phyloP scores from a whole-genome alignment of 2,888 invertebrate species.

The Mimumesa dahlbomi region DNA sequence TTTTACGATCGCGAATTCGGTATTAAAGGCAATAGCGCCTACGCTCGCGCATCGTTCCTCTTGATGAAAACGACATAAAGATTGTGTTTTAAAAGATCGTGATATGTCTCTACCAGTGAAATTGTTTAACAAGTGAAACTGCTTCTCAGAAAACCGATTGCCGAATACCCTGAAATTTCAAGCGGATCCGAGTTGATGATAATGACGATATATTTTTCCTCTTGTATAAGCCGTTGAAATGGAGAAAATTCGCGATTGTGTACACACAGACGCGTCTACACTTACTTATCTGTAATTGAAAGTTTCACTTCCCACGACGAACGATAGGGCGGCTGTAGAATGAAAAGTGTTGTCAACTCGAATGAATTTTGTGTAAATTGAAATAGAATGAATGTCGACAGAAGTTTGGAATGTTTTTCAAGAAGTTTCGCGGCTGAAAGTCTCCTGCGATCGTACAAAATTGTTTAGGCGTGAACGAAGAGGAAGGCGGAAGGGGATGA shows the following conservation, averaged over 20 bases:
- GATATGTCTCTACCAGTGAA: conserved; percentile 12
- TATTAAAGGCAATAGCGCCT: conserved; percentile 50
- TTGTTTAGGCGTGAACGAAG: neutral
- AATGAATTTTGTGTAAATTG: too few relatives aligned
- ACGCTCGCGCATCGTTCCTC: conserved; percentile 20
- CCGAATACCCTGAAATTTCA: neutral
- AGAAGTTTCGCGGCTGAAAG: neutral
- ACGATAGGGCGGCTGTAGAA: too few relatives aligned
- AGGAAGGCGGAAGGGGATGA: neutral
- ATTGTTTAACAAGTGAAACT: conserved; percentile 22
- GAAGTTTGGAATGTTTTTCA: too few relatives aligned
- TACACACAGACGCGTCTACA: neutral
- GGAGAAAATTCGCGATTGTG: neutral
- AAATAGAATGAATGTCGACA: too few relatives aligned
- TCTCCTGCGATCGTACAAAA: neutral
- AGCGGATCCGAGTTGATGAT: neutral
- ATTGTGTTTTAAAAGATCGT: conserved; percentile 23
- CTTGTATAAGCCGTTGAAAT: neutral
- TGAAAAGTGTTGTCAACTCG: too few relatives aligned
- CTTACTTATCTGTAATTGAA: neutral
- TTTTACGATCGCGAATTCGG: conserved; percentile 46
- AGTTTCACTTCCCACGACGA: too few relatives aligned
- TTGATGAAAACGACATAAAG: conserved; percentile 9
- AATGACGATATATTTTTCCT: neutral
- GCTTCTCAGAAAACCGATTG: conserved; percentile 7